Conservation (phyloP, 2,888 invertebrate genomes). For the Iphiclides podalirius region DNA sequence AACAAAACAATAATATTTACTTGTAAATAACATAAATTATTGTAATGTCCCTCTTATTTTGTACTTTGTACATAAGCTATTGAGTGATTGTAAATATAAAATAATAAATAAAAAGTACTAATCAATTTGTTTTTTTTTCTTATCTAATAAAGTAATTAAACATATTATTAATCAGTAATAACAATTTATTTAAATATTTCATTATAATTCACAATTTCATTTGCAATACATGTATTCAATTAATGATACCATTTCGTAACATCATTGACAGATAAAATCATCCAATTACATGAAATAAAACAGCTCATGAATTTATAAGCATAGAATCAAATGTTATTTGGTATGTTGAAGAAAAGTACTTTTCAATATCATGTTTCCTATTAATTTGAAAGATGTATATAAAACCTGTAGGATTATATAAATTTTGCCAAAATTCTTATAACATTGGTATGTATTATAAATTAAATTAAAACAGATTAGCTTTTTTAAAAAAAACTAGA, state of each 20-base stretch:
- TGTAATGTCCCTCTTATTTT: neutral
- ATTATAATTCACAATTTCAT: constrained; percentile 50
- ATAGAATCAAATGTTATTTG: too few species aligned
- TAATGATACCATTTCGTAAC: constrained; percentile 31
- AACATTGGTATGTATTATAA: too few species aligned
- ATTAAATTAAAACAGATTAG: too few species aligned
- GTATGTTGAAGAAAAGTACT: too few species aligned
- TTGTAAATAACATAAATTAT: neutral
- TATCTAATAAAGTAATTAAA: constrained; percentile 13
- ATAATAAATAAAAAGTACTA: constrained; percentile 1
- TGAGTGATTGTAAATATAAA: constrained; percentile 2
- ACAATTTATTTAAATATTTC: constrained; percentile 58
- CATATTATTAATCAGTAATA: constrained; percentile 39
- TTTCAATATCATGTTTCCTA: too few species aligned
- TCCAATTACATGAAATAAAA: too few species aligned
- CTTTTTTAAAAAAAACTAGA: too few species aligned
- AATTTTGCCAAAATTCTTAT: too few species aligned
- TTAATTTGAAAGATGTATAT: too few species aligned
- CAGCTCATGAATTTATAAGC: too few species aligned
- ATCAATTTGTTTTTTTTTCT: neutral
- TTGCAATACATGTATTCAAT: constrained; percentile 49
- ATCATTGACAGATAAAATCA: neutral
- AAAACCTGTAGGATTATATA: too few species aligned
- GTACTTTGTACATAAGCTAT: constrained; percentile 3
- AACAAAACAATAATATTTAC: neutral